phyloP scores from a whole-genome alignment of 1,140 invertebrate genomes.

The Apis laboriosa region DNA sequence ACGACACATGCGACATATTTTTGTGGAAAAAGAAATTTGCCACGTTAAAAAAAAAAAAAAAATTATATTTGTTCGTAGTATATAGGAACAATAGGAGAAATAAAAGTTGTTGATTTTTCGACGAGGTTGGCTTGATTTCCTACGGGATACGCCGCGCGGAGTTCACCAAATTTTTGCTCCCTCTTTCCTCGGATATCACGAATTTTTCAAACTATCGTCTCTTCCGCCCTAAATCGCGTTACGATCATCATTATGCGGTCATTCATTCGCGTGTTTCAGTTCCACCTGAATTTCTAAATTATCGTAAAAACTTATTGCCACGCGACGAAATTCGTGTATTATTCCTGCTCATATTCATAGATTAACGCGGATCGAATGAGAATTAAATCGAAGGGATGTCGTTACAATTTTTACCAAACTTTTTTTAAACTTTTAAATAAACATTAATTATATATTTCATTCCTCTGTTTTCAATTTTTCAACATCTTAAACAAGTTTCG shows the following conservation, averaged over 20 bases:
- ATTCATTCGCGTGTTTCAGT: not conserved
- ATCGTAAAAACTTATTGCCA: too few species aligned
- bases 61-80: not conserved
- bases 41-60: not conserved
- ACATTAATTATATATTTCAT: too few species aligned
- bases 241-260: not conserved
- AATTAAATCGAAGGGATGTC: too few species aligned
- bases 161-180: slow-evolving; percentile 3
- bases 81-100: not conserved
- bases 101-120: slow-evolving; percentile 30
- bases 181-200: not conserved
- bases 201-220: slow-evolving; percentile 7
- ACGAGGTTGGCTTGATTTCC: slow-evolving; percentile 39
- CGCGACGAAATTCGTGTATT: too few species aligned
- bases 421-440: too few species aligned
- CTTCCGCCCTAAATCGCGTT: not conserved
- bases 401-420: too few species aligned
- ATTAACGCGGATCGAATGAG: too few species aligned
- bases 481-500: too few species aligned
- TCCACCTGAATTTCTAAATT: not conserved
- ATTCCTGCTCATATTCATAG: too few species aligned
- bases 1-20: not conserved
- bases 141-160: slow-evolving; percentile 25
- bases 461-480: too few species aligned
- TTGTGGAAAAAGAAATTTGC: not conserved